Conservation (phyloP, 2,888 invertebrate genomes). For the Pterostichus madidus region DNA sequence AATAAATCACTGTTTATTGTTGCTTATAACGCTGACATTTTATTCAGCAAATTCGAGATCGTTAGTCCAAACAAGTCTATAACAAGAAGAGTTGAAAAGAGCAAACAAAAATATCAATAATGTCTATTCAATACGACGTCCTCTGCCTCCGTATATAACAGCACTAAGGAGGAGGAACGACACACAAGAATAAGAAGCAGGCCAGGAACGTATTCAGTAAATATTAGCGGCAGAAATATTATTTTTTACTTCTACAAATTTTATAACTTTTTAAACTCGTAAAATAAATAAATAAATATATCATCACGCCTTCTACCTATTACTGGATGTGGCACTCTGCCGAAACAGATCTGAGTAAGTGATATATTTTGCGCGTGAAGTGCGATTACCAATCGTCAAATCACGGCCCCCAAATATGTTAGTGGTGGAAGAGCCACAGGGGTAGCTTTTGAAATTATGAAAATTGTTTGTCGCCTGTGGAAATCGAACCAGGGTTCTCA, state of each 20-base stretch:
- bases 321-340: too few relatives aligned
- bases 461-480: too few relatives aligned
- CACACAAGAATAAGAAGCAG: constrained; percentile 33
- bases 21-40: constrained; percentile 41
- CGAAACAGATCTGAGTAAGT: too few relatives aligned
- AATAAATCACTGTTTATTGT: constrained; percentile 58
- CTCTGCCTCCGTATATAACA: constrained; percentile 37
- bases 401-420: too few relatives aligned
- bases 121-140: constrained; percentile 69
- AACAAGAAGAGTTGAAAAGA: constrained; percentile 74
- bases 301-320: too few relatives aligned
- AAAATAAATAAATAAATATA: too few relatives aligned
- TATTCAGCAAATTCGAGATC: constrained; percentile 61
- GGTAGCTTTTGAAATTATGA: too few relatives aligned
- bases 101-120: constrained; percentile 78
- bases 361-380: too few relatives aligned
- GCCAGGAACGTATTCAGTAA: neutral
- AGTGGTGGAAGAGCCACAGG: too few relatives aligned
- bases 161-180: constrained; percentile 3
- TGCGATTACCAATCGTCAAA: too few relatives aligned
- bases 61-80: constrained; percentile 75
- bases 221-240: neutral
- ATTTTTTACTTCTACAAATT: neutral
- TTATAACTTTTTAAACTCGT: too few relatives aligned
- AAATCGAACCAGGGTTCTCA: too few relatives aligned